A percentile compares a stretch with the other conserved stretches of the same genome.
Evolutionary conservation across 2,797 vertebrate species (phyloP).

Genomic region (Pipistrellus nathusii): DNA sequence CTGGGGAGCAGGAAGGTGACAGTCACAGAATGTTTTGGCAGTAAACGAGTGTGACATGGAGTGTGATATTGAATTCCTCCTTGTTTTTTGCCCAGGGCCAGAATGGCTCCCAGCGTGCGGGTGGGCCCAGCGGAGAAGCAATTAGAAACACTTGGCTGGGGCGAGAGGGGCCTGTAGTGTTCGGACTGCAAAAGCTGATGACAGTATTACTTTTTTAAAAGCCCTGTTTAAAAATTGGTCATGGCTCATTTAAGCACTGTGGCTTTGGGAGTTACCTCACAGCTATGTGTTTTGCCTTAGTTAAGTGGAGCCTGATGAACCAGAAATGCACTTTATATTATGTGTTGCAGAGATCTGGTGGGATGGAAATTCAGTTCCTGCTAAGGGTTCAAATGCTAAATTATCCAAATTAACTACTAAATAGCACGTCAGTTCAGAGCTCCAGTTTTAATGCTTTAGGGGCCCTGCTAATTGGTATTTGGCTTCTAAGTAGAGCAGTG

Average conservation of each 20-base stretch:
- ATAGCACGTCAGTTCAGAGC: background rate
- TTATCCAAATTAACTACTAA: background rate
- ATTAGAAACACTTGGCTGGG: background rate
- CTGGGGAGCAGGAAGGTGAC: too few relatives aligned
- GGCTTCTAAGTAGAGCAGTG: background rate
- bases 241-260: background rate
- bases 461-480: constrained; percentile 43
- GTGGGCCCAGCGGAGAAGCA: background rate
- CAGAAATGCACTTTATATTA: constrained; percentile 52
- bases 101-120: background rate
- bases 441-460: background rate
- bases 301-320: constrained; percentile 59
- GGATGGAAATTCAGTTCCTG: constrained; percentile 29
- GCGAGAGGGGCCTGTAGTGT: background rate
- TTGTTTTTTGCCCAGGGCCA: background rate
- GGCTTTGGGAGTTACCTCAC: constrained; percentile 19
- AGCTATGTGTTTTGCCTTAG: constrained; percentile 49
- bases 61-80: background rate
- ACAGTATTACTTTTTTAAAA: constrained; percentile 52
- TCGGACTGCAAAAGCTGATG: background rate
- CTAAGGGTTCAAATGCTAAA: constrained; percentile 1
- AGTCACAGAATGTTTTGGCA: background rate
- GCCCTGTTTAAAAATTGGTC: constrained; percentile 59
- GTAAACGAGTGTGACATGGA: background rate
- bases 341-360: background rate